These are phyloP conservation scores for Vultur gryphus DNA, from an alignment of 2,797 vertebrate species.

Conservation along the genomic window DNA sequence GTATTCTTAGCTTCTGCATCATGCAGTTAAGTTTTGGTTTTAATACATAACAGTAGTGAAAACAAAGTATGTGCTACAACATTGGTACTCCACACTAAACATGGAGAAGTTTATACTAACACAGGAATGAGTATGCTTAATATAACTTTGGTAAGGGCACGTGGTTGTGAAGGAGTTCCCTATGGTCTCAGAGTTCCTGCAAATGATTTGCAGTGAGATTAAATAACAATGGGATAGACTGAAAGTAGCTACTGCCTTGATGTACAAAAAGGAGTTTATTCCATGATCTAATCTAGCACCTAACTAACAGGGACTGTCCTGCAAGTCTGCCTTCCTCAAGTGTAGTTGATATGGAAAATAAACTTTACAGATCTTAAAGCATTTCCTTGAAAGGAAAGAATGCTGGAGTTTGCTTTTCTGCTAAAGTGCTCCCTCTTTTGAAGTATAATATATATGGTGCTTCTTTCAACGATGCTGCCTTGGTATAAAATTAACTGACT, in stretches of 20 bases:
- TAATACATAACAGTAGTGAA: neutral
- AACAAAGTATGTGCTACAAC: neutral
- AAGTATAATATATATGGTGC: neutral
- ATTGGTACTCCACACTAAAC: neutral
- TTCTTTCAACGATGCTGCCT: neutral
- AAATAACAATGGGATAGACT: too few species aligned
- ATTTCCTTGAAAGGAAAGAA: neutral
- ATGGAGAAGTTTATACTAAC: neutral
- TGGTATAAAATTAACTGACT: neutral
- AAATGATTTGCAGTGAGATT: neutral
- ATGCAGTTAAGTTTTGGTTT: neutral
- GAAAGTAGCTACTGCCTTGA: neutral
- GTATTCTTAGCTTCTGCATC: neutral
- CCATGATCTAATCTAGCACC: neutral
- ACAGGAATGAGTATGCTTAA: neutral
- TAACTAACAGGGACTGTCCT: neutral
- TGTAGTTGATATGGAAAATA: neutral
- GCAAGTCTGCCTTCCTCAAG: neutral
- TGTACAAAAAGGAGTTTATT: neutral
- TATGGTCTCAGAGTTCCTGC: neutral
- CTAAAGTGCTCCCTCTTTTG: neutral
- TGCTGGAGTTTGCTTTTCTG: neutral
- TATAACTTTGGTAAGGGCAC: fast-evolving
- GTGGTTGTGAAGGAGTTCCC: neutral
- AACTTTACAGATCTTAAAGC: neutral